These are phyloP conservation scores for Augiades crinisus DNA, from an alignment of 2,888 invertebrate genomes.

Conservation along the genomic window DNA sequence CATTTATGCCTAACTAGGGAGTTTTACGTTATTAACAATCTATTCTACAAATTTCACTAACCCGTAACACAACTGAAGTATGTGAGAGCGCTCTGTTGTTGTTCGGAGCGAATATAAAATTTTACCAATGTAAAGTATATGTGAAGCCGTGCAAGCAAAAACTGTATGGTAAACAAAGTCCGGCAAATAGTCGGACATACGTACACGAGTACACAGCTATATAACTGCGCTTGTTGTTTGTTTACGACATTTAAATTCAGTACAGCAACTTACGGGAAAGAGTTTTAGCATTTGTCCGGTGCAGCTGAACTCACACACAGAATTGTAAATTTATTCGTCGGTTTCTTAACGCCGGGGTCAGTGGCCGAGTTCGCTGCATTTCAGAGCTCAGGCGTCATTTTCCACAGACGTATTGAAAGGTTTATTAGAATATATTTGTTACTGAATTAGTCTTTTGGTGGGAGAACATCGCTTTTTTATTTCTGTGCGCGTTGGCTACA, in stretches of 20 bases:
- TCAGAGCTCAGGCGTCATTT: conserved; percentile 26
- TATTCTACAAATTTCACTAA: too few relatives aligned
- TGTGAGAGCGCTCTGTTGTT: neutral
- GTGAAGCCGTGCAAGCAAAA: conserved; percentile 31
- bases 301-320: conserved; percentile 67
- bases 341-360: conserved; percentile 53
- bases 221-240: conserved; percentile 52
- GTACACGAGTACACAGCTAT: conserved; percentile 36
- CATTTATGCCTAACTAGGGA: too few relatives aligned
- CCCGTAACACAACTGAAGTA: neutral
- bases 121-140: conserved; percentile 11
- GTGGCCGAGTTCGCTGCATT: conserved; percentile 38
- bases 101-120: neutral
- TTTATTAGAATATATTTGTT: conserved; percentile 2
- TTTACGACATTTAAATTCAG: conserved; percentile 46
- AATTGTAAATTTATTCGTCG: conserved; percentile 73
- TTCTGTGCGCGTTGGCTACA: too few relatives aligned
- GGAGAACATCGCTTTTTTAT: neutral
- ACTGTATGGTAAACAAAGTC: conserved; percentile 40
- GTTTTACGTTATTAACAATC: too few relatives aligned
- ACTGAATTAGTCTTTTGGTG: neutral
- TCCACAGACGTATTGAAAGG: conserved; percentile 4
- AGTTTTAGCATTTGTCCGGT: conserved; percentile 73
- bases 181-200: conserved; percentile 39
- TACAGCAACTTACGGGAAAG: conserved; percentile 55